Evolutionary conservation across 2,797 vertebrate genomes (phyloP), one percentile per base, ranked within the genome.

Genomic region (Anguilla megastoma): DNA sequence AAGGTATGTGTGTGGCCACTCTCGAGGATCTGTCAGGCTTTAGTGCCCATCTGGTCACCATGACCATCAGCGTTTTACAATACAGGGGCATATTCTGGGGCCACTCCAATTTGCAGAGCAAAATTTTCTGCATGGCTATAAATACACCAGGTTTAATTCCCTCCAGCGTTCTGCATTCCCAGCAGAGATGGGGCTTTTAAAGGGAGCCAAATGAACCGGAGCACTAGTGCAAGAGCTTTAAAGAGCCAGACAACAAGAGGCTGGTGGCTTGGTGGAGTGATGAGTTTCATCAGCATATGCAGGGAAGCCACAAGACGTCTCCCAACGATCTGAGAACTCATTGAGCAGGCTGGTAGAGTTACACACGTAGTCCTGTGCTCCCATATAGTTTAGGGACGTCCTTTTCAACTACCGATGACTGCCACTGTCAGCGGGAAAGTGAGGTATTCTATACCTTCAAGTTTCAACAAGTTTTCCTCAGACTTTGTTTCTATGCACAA

Each of bases 111-210:
- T 80, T 74, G 12, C 41, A 66, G 45, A 71, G 52, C 63, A 74
- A 86, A 86, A 71, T 86, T 74, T 24, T 54, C 66, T 69, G 27
- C 63, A 8, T 50, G 18, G 45, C 27, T 87, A 56, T 69, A 83
- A 85, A 14, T 30, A 80, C 84, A 82, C 86, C 18, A 2, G 60
- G 60, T 21, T 85, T 85, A 58, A 41, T 58, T 60, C 56, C 36
- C 54, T 79, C 30, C 63, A 69, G n/a, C 21, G 21, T 2, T n/a
- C 48, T 21, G 45, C 79, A 82, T 50, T 82, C 79, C 79, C 79
- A 82, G 79, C 6, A 50, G 79, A 48, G 41, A 82, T n/a, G 41
- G 76, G 45, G 79, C 79, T 82, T 82, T 48, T 82, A 82, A 50
- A 82, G 79, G 79, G 79, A 82, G 79, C 79, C 79, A 82, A n/a